A percentile compares a stretch with the other conserved stretches of the same genome.
These are phyloP conservation scores for Gadopsis marmoratus DNA, from an alignment of 2,797 vertebrate species.

Conservation along the genomic window DNA sequence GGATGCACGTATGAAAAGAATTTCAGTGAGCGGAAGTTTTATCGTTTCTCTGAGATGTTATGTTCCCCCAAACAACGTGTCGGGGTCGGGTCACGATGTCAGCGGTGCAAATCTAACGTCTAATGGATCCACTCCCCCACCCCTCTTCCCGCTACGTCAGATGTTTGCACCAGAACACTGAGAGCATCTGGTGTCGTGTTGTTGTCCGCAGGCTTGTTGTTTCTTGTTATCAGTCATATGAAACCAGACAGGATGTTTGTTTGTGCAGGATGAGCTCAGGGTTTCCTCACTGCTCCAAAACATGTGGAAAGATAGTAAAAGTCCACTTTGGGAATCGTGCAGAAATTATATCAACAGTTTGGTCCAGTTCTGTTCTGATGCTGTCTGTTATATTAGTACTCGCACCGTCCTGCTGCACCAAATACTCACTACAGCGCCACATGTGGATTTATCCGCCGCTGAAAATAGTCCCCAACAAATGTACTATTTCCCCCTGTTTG, in stretches of 20 bases:
- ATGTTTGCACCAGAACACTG: slow-evolving; percentile 22
- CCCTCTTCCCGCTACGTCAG: background rate
- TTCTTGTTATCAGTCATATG: slow-evolving; percentile 29
- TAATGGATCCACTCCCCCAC: slow-evolving; percentile 3
- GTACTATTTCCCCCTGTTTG: no score
- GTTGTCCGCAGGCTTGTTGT: slow-evolving; percentile 35
- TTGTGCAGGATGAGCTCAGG: slow-evolving; percentile 43
- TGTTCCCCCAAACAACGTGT: slow-evolving; percentile 59
- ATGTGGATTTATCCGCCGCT: no score
- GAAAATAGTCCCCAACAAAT: no score
- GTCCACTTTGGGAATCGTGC: background rate
- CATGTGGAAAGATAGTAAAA: background rate
- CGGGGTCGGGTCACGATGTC: slow-evolving; percentile 46
- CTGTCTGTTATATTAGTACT: background rate
- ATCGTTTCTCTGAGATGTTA: slow-evolving; percentile 64
- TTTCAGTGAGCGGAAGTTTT: slow-evolving; percentile 14
- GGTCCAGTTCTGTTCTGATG: background rate
- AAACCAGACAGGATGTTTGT: slow-evolving; percentile 34
- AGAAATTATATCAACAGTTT: background rate
- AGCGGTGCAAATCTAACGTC: background rate
- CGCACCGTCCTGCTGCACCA: no score
- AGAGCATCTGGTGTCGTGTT: slow-evolving; percentile 38
- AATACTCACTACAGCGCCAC: no score
- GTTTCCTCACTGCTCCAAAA: slow-evolving; percentile 15
- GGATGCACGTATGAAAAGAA: slow-evolving; percentile 33